Conservation (phyloP, 2,113 vertebrate genomes). For the Hassar affinis region DNA sequence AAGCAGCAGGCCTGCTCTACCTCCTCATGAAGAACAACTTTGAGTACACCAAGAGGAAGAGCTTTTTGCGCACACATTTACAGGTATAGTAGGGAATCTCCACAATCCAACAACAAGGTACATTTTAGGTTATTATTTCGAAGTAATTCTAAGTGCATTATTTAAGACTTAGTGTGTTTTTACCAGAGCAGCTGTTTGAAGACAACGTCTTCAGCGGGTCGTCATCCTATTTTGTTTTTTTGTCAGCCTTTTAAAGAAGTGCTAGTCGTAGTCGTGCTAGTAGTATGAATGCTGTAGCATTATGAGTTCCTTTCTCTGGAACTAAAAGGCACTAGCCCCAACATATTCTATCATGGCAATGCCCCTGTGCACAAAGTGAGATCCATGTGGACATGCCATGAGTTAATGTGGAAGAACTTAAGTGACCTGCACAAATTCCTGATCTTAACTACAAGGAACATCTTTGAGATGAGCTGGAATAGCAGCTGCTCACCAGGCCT, state of each 20-base stretch:
- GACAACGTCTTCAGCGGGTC: not conserved
- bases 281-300: not conserved
- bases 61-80: conserved; percentile 90
- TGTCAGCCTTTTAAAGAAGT: not conserved
- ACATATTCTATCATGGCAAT: too few relatives aligned
- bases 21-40: conserved; percentile 97
- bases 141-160: too few relatives aligned
- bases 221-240: not conserved
- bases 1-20: conserved; percentile 92
- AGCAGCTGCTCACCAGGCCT: not conserved
- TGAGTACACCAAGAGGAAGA: conserved; percentile 93
- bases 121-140: not conserved
- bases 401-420: not conserved
- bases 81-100: conserved; percentile 74
- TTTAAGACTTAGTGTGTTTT: not conserved
- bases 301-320: not conserved
- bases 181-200: not conserved
- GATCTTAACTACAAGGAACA: not conserved
- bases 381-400: too few relatives aligned
- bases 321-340: not conserved
- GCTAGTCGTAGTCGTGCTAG: too few relatives aligned
- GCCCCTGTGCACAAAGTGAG: too few relatives aligned
- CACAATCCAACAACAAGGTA: not conserved
- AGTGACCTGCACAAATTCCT: not conserved
- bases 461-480: not conserved